Percentiles rank a stretch among this genome's conserved stretches.
Evolutionary conservation across 2,888 invertebrate genomes (phyloP).

Genomic region (Monoplex corrugatus): DNA sequence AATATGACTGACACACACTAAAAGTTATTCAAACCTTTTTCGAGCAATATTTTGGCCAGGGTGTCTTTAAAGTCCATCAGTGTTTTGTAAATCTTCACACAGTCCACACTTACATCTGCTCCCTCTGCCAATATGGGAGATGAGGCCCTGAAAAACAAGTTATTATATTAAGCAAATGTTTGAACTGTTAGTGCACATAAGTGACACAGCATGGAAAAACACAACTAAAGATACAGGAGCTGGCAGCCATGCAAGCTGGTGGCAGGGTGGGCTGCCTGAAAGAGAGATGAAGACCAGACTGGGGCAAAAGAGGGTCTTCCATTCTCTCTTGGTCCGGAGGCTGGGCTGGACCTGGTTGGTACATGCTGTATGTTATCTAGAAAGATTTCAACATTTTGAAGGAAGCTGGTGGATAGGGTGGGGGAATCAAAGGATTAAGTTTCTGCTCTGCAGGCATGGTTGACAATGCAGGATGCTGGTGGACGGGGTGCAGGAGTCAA

Average conservation of each 20-base stretch:
- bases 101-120: background rate
- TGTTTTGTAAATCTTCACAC: background rate
- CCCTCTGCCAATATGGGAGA: background rate
- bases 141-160: too few species aligned
- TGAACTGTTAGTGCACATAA: background rate
- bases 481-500: too few species aligned
- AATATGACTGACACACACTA: background rate
- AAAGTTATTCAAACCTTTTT: background rate
- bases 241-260: too few species aligned
- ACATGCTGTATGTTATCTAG: background rate
- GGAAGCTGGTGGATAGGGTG: too few species aligned
- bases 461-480: too few species aligned
- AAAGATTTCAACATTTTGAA: background rate
- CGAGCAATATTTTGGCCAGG: background rate
- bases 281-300: too few species aligned
- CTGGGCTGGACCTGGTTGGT: background rate
- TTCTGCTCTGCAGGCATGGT: too few species aligned
- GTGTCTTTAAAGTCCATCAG: background rate
- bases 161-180: too few species aligned
- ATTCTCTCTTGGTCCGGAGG: too few species aligned
- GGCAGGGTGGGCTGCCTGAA: too few species aligned
- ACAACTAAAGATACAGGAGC: background rate
- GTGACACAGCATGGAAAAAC: background rate
- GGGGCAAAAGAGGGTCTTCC: too few species aligned
- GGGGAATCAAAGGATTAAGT: too few species aligned